These are phyloP conservation scores for Hirtodrosophila cameraria DNA, from an alignment of 2,888 invertebrate genomes.

Conservation along the genomic window DNA sequence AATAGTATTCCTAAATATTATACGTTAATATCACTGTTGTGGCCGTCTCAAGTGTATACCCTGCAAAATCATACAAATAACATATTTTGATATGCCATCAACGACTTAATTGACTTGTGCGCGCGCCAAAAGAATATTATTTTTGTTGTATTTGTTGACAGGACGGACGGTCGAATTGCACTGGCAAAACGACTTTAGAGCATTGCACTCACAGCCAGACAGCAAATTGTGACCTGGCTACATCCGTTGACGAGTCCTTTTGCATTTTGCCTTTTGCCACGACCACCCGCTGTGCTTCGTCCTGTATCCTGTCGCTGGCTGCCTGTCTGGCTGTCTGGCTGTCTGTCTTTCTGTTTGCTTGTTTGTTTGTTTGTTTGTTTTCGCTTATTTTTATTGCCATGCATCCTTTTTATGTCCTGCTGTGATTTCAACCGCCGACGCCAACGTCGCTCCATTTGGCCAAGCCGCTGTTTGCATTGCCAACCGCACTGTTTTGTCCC, in stretches of 20 bases:
- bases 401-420: slow-evolving; percentile 70
- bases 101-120: slow-evolving; percentile 54
- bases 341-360: slow-evolving; percentile 3
- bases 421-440: slow-evolving; percentile 57
- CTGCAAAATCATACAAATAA: too few relatives aligned
- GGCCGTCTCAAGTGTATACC: too few relatives aligned
- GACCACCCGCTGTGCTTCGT: neutral
- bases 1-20: too few relatives aligned
- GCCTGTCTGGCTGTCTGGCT: slow-evolving; percentile 20
- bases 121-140: slow-evolving; percentile 26
- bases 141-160: slow-evolving; percentile 20
- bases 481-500: slow-evolving; percentile 59
- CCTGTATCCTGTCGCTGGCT: slow-evolving; percentile 36
- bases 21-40: too few relatives aligned
- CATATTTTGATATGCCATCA: too few relatives aligned
- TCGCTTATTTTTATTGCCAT: slow-evolving; percentile 69
- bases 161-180: slow-evolving; percentile 13
- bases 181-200: slow-evolving; percentile 36
- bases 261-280: neutral
- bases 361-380: slow-evolving; percentile 51
- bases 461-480: slow-evolving; percentile 46
- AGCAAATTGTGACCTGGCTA: slow-evolving; percentile 44
- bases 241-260: too few relatives aligned
- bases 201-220: slow-evolving; percentile 52
- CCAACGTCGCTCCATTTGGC: slow-evolving; percentile 34